Evolutionary conservation across 2,113 vertebrate species (phyloP).

Genomic region (Neogale vison): DNA sequence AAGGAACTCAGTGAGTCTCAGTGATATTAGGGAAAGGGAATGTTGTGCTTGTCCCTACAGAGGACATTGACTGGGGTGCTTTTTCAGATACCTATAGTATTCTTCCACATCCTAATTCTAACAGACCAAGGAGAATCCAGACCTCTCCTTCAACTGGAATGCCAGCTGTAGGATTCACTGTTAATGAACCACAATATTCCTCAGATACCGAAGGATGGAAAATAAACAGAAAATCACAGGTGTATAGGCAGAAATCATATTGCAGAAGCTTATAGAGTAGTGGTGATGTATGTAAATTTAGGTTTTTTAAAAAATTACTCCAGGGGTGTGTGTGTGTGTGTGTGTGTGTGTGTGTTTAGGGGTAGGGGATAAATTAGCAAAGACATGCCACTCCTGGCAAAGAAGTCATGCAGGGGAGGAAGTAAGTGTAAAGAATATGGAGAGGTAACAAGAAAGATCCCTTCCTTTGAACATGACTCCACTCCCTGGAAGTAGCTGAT

Average conservation of each 20-base stretch:
- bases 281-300: neutral
- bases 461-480: neutral
- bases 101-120: neutral
- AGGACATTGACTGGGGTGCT: neutral
- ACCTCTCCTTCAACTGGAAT: neutral
- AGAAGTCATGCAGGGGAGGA: neutral
- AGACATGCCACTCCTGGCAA: neutral
- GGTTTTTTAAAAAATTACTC: neutral
- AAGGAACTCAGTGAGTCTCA: neutral
- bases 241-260: neutral
- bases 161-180: neutral
- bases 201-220: neutral
- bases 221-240: neutral
- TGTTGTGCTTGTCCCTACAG: fast-evolving
- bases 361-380: neutral
- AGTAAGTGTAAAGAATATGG: neutral
- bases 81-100: neutral
- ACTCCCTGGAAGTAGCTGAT: neutral
- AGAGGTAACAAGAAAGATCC: neutral
- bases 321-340: neutral
- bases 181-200: neutral
- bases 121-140: neutral
- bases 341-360: neutral
- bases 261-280: neutral
- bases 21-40: too few relatives aligned